Evolutionary conservation across 2,888 invertebrate species (phyloP).

Genomic region (Malthinus flaveolus): DNA sequence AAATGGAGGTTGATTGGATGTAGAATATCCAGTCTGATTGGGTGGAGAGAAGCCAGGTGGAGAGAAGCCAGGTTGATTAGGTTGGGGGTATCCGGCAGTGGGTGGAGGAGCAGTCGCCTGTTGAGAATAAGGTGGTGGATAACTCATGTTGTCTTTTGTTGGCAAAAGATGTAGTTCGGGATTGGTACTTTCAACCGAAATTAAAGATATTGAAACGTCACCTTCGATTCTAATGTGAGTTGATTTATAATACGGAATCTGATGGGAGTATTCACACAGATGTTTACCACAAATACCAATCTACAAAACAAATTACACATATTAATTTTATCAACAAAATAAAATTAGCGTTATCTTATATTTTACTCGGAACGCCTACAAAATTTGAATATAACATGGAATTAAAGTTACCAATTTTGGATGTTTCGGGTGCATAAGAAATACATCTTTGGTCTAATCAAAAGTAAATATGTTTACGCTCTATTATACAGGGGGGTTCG

Average conservation of each 20-base stretch:
- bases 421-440: no score
- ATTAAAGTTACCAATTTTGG: no score
- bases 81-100: background rate
- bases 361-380: no score
- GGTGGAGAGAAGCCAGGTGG: background rate
- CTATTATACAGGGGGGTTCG: no score
- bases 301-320: constrained; percentile 2
- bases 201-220: constrained; percentile 68
- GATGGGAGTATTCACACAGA: constrained; percentile 75
- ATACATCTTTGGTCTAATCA: no score
- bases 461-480: no score
- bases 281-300: constrained; percentile 44
- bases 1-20: constrained; percentile 3
- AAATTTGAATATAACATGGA: no score
- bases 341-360: no score
- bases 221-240: constrained; percentile 75
- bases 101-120: background rate
- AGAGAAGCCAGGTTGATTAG: background rate
- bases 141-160: background rate
- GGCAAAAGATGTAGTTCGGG: background rate
- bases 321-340: no score
- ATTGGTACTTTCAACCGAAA: constrained; percentile 62
- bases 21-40: background rate
- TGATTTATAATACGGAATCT: constrained; percentile 67
- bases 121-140: constrained; percentile 1